Base-by-base conservation (phyloP, 2,888 invertebrate species). In the Danaus chrysippus region DNA sequence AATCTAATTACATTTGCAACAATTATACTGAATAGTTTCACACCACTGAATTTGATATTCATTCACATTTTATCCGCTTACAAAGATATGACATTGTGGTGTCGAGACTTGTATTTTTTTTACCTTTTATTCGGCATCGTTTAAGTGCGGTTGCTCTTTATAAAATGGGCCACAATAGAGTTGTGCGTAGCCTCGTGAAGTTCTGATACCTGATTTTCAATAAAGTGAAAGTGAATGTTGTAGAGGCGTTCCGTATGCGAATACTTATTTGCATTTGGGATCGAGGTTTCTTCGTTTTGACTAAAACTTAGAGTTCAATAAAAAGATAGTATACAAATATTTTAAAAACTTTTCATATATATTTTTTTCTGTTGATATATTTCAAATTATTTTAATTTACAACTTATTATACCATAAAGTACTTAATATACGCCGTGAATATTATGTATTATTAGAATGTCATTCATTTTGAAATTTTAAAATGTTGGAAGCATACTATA, bases 1-100 rank as follows among this genome's bases (percentile, higher is more conserved):
- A 89, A 90, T 89, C 87, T 91, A 89, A 90, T 90, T 91, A 89
- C 89, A 88, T 89, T 89, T 87, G 88, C 88, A 87, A 83, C 82
- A 59, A 52, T 62, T 82, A 81, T 79, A 85, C 82, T 85, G 82
- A 84, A 87, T 64, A 59, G 56, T 83, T 86, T 84, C 82, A 79
- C 79, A 79, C 83, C 82, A 84, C 79, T 78, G 12, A 79, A 87
- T 87, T 88, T 87, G 86, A 86, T 87, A 88, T 87, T 85, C 74
- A 71, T 68, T 79, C 76, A 17, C 82, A 82, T 82, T 83, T 84
- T 80, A 78, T 78, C 82, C 79, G 75, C 66, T 67, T 44, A 56
- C 34, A 55, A 11, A n/a, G 41, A 54, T 61, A 67, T 58, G 43
- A 52, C 63, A 15, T 61, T 46, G 54, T 46, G 53, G 59, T 64